A percentile compares a stretch with the other conserved stretches of the same genome.
Conservation (phyloP, 2,888 invertebrate genomes). For the Spisula subtruncata region DNA sequence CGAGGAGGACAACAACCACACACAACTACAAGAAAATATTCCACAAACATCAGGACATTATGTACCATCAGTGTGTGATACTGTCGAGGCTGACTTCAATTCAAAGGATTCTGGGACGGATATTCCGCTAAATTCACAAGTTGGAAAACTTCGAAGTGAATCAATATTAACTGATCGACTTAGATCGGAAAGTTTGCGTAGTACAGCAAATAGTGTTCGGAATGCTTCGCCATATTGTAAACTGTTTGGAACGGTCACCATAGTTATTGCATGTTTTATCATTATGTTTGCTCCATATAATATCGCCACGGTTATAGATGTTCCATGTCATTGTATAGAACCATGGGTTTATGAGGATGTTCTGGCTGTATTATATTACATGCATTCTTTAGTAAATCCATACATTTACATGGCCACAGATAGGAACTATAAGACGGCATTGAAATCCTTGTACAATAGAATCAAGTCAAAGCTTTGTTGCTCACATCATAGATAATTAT, state of each 20-base stretch:
- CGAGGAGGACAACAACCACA: neutral
- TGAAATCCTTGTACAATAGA: slow-evolving; percentile 44
- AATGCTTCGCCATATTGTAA: slow-evolving; percentile 63
- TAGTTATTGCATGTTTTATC: slow-evolving; percentile 74
- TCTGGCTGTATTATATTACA: slow-evolving; percentile 73
- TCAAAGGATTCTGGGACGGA: neutral
- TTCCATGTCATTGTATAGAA: slow-evolving; percentile 72
- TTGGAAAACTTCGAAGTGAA: neutral
- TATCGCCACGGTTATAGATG: slow-evolving; percentile 71
- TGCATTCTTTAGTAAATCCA: slow-evolving; percentile 78
- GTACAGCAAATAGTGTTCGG: slow-evolving; percentile 1
- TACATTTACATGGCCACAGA: slow-evolving; percentile 79
- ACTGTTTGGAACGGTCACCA: slow-evolving; percentile 76
- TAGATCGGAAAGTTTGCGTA: slow-evolving; percentile 48
- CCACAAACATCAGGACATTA: neutral
- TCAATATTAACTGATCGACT: slow-evolving; percentile 10
- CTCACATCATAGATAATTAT: neutral
- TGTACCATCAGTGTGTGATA: neutral
- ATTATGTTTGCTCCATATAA: slow-evolving; percentile 78
- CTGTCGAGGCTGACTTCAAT: neutral
- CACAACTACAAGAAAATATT: neutral
- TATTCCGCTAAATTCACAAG: slow-evolving; percentile 14
- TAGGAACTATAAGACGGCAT: slow-evolving; percentile 71
- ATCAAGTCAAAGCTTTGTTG: slow-evolving; percentile 24
- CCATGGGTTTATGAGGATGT: slow-evolving; percentile 77